A percentile compares a stretch with the other conserved stretches of the same genome.
phyloP scores from a whole-genome alignment of 2,113 vertebrate species.

The Nymphicus hollandicus region DNA sequence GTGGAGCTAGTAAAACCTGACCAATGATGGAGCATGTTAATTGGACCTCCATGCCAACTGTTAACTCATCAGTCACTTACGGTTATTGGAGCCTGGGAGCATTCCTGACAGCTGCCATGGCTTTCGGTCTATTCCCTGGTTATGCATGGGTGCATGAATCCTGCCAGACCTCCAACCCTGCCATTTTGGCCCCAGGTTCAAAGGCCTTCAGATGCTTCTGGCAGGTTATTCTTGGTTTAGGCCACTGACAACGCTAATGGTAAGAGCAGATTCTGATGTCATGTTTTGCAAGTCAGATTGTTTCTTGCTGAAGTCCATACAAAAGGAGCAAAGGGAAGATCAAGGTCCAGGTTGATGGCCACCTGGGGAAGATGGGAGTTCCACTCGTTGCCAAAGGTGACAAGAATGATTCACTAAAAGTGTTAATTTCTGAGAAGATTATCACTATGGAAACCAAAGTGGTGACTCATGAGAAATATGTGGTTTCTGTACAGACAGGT shows the following conservation, averaged over 20 bases:
- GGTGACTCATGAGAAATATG: neutral
- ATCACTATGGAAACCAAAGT: neutral
- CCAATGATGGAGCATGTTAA: conserved; percentile 34
- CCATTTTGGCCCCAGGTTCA: conserved; percentile 46
- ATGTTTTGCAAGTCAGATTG: neutral
- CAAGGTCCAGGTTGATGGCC: neutral
- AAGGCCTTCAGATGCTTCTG: neutral
- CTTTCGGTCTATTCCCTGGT: neutral
- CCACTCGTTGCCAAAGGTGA: neutral
- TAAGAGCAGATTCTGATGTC: neutral
- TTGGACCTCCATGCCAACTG: conserved; percentile 34
- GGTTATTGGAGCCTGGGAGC: conserved; percentile 22
- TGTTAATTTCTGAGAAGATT: neutral
- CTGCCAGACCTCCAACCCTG: conserved; percentile 19
- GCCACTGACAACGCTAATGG: neutral
- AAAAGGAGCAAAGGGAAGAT: neutral
- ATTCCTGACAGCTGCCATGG: conserved; percentile 28
- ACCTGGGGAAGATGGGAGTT: neutral
- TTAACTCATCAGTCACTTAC: conserved; percentile 54
- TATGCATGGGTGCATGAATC: neutral
- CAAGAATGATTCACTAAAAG: neutral
- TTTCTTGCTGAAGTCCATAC: neutral
- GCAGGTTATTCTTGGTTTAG: neutral
- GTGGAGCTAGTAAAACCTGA: conserved; percentile 40
- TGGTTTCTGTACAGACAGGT: neutral